A percentile compares a stretch with the other conserved stretches of the same genome.
phyloP scores from a whole-genome alignment of 2,797 vertebrate species.

The Phalloptychus januarius region DNA sequence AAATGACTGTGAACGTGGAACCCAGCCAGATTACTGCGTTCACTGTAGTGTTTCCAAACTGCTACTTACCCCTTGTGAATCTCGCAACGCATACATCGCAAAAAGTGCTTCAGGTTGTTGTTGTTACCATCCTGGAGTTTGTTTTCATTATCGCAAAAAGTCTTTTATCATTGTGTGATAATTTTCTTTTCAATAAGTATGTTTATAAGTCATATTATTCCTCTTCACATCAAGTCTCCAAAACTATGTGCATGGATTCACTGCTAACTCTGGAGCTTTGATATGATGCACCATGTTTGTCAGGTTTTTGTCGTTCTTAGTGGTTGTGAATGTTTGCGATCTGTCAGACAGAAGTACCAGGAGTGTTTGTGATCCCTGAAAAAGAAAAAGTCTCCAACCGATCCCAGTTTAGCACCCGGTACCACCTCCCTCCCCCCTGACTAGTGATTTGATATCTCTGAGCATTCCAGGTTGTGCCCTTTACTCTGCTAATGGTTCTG shows the following conservation, averaged over 20 bases:
- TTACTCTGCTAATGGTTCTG: conserved; percentile 71
- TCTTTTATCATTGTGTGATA: conserved; percentile 31
- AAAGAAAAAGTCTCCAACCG: conserved; percentile 51
- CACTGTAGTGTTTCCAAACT: conserved; percentile 44
- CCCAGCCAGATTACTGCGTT: conserved; percentile 63
- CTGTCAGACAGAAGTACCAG: conserved; percentile 43
- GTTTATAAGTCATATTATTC: conserved; percentile 55
- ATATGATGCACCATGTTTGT: conserved; percentile 18
- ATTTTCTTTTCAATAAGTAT: conserved; percentile 35
- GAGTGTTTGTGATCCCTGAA: conserved; percentile 62
- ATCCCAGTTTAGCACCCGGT: conserved; percentile 43
- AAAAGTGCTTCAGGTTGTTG: not conserved
- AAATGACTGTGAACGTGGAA: conserved; percentile 75
- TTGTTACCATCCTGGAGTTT: conserved; percentile 14
- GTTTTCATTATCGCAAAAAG: conserved; percentile 28
- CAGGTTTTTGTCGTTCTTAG: conserved; percentile 46
- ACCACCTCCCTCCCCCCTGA: conserved; percentile 45
- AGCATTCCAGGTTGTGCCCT: conserved; percentile 78
- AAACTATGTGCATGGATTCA: conserved; percentile 24
- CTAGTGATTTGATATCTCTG: conserved; percentile 74
- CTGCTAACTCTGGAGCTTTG: conserved; percentile 13
- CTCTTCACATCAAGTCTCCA: conserved; percentile 53
- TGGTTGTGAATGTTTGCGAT: conserved; percentile 39
- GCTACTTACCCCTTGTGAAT: conserved; percentile 46
- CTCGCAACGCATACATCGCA: conserved; percentile 19